These are phyloP conservation scores for Vipera ursinii DNA, from an alignment of 2,797 vertebrate species.

Conservation along the genomic window DNA sequence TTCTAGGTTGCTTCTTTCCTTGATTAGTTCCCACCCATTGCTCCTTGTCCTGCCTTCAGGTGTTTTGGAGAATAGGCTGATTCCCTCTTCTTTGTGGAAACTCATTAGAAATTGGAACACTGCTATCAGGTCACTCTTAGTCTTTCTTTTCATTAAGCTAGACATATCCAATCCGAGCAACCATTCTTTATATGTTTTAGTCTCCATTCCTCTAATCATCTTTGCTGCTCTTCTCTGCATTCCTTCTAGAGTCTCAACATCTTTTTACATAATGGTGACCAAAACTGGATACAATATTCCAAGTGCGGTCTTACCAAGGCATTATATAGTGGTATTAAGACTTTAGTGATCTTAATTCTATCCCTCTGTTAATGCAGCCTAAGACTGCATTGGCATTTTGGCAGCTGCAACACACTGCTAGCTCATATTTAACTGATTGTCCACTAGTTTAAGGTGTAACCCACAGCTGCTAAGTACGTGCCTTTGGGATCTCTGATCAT, in stretches of 20 bases:
- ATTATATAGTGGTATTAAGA: background rate
- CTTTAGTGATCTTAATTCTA: background rate
- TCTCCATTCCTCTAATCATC: background rate
- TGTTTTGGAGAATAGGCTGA: background rate
- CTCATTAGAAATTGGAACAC: background rate
- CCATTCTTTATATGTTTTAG: background rate
- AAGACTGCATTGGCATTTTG: no score
- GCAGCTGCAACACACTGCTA: no score
- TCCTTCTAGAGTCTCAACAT: background rate
- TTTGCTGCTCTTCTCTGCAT: background rate
- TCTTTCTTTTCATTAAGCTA: background rate
- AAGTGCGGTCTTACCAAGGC: background rate
- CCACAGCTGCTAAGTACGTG: background rate
- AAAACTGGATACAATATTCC: background rate
- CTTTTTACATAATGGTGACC: background rate
- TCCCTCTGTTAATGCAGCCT: background rate
- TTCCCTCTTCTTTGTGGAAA: background rate
- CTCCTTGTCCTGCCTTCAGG: background rate
- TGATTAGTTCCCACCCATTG: background rate
- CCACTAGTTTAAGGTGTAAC: background rate
- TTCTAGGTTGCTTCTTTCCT: background rate
- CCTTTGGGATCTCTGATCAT: background rate
- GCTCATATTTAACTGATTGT: no score
- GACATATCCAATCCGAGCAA: background rate
- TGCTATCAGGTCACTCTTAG: background rate